phyloP scores from a whole-genome alignment of 2,797 vertebrate genomes.

The Sylvia borin region DNA sequence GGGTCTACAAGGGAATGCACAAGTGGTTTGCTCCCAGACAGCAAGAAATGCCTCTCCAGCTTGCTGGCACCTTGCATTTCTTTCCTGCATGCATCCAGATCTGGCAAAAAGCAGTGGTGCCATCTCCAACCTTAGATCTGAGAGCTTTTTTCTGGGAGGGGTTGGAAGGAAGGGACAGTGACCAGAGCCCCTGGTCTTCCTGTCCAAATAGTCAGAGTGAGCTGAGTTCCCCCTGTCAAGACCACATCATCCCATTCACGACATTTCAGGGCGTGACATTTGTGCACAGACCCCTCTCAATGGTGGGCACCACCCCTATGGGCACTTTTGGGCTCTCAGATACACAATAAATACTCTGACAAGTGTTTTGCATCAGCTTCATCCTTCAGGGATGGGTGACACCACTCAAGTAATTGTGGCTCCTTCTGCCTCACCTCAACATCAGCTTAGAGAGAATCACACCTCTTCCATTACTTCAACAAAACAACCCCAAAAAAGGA shows the following conservation, averaged over 20 bases:
- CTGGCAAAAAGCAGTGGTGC: neutral
- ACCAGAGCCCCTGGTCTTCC: neutral
- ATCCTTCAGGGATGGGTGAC: neutral
- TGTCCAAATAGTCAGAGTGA: fast-evolving
- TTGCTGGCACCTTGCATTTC: neutral
- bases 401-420: neutral
- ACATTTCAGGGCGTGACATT: neutral
- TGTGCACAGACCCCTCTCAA: neutral
- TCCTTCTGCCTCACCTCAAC: neutral
- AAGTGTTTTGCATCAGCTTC: neutral
- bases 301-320: neutral
- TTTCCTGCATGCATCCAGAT: neutral
- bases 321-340: neutral
- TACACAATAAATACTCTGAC: neutral
- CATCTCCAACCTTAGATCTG: neutral
- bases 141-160: neutral
- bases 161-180: neutral
- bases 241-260: neutral
- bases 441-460: neutral
- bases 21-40: neutral
- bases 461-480: neutral
- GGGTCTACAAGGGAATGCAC: neutral
- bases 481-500: neutral
- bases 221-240: neutral
- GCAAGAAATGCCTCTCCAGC: neutral